Base-by-base conservation (phyloP, 2,888 invertebrate genomes). In the Girardia tigrina region DNA sequence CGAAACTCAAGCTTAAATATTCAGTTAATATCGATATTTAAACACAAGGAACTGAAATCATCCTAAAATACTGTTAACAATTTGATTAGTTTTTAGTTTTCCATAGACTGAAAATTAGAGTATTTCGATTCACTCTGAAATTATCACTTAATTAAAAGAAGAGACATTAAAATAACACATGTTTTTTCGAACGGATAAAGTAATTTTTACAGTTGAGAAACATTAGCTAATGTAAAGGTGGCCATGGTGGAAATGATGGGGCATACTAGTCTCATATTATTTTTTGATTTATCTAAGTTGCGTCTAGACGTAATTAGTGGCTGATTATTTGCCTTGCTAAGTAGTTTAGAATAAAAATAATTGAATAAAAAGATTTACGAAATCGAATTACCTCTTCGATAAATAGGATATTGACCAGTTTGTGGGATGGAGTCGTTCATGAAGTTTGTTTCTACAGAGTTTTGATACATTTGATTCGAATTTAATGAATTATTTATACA, bases 281-380 rank as follows among this genome's bases (percentile, higher is more conserved):
- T 56, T 56, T 56, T 56, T 12, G 56, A 56, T 20, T 56, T 56
- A 56, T 20, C 20, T 16, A 2, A 56, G 56, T 23, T 56, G 20
- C 56, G 56, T 56, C 56, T 56, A 56, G 56, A 56, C 56, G 56
- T 56, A 23, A 56, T 56, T 56, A 56, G 56, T 56, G 56, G 56
- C 23, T 56, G n/a, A 23, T 56, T 56, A 20, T 56, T 56, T 56
- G 23, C 23, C 23, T 56, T 56, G 16, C 16, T 36, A 56, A 16
- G 20, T 56, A 56, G 8, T 56, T 23, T 6, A 20, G 20, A 56
- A 23, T 6, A 56, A 56, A 56, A 23, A n/a, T 20, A 56, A 56
- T 56, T 56, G 56, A 20, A 56, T 56, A 23, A 56, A 56, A 56
- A 36, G 8, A 12, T 36, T 36, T 16, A 36, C 36, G 36, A 12